Base-by-base conservation (phyloP, 2,888 invertebrate species). In the Ctena decussata region DNA sequence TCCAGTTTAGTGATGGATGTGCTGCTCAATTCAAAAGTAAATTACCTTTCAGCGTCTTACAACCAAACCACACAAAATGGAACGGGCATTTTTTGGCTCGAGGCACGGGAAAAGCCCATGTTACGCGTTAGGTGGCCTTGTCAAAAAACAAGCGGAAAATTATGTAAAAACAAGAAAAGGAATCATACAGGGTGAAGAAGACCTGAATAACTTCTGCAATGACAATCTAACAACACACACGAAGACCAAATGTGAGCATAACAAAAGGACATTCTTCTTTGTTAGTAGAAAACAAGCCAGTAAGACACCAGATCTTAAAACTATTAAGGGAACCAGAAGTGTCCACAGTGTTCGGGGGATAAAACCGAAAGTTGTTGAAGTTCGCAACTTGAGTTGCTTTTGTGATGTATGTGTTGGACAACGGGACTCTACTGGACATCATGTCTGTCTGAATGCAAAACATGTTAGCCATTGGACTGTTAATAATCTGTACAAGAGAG, bases 81-180 rank as follows among this genome's bases (percentile, higher is more conserved):
- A 82, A 46, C 73, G 82, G 37, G 72, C 65, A 1, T 85, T 44
- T 57, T 85, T 85, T 60, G 77, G 79, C 32, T 82, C 79, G 41
- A 74, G 85, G 27, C 79, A 85, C 35, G 82, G 85, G 82, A 81
- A 85, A 44, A 72, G 72, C 24, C 76, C 71, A 24, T 80, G 84
- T 73, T 76, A 84, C 80, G 77, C 76, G 0, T 32, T 84, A 24
- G 80, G 79, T 39, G 79, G 84, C 1, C n/a, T 79, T 35, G 57
- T 84, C 2, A 84, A 84, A 37, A 79, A 80, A 44, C 27, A 80
- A 37, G 80, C 84, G 27, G 84, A 79, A 71, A 8, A 30, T 12
- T 57, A 76, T 72, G 80, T 80, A 15, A 85, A 60, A 60, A 71
- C 80, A 12, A 0, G 81, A 70, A 81, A 84, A 57, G 84, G 77